Percentiles rank a stretch among this genome's conserved stretches.
Conservation (phyloP, 2,797 vertebrate genomes). For the Aphelocoma californica region DNA sequence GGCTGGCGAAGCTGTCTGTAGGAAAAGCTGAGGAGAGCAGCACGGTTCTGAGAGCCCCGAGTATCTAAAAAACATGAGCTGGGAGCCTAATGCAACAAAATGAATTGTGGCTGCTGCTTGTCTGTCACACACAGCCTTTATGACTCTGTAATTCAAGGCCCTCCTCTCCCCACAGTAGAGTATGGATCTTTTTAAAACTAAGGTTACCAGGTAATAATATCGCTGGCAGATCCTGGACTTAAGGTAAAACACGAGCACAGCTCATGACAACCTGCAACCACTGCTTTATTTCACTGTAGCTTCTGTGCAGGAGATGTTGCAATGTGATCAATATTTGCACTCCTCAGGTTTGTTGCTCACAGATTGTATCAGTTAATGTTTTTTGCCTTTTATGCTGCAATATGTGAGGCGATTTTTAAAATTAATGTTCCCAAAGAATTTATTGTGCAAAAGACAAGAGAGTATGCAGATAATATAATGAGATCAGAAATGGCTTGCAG, state of each 20-base stretch:
- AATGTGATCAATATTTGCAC: background rate
- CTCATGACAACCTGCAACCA: background rate
- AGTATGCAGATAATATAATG: background rate
- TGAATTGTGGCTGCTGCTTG: background rate
- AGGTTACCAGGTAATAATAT: background rate
- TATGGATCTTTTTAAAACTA: background rate
- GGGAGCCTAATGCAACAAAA: background rate
- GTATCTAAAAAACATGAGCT: background rate
- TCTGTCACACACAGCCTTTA: background rate
- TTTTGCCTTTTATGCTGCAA: background rate
- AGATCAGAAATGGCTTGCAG: background rate
- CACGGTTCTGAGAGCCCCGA: rapidly evolving
- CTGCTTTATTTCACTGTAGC: background rate
- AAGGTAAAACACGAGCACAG: background rate
- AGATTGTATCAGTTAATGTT: background rate
- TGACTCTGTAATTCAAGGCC: background rate
- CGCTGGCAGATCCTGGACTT: background rate
- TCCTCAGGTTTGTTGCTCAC: background rate
- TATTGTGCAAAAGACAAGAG: background rate
- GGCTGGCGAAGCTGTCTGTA: background rate
- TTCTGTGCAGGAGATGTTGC: background rate
- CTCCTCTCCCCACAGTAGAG: background rate
- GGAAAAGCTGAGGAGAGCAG: background rate
- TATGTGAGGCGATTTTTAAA: background rate
- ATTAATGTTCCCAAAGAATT: background rate